Base-by-base conservation (phyloP, 2,113 vertebrate genomes). In the Leucoraja erinaceus region DNA sequence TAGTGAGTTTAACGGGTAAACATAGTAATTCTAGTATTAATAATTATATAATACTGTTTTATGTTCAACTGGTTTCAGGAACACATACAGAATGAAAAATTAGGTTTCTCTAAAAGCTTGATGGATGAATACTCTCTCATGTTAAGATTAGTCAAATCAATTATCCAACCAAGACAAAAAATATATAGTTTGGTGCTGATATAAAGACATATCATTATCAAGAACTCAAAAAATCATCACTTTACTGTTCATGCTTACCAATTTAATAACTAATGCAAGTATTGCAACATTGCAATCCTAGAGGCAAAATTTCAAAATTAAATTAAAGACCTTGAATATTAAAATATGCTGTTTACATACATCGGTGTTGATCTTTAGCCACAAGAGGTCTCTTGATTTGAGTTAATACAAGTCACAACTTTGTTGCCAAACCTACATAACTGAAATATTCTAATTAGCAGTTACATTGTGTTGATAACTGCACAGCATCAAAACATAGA, bases 11-110 rank as follows among this genome's bases (percentile, higher is more conserved):
- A 22, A n/a, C 14, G 16, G 59, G 10, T 7, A 88, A 86, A 88
- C 47, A 83, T 56, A 88, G 11, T 25, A 91, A 91, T 91, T 38
- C 90, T 68, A 91, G 68, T 4, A 70, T 90, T 68, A 91, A 11
- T 12, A 16, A 22, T 54, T 47, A 47, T 11, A 91, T 74, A 54
- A 91, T 91, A 10, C 2, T 72, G 31, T 18, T 25, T 47, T 47
- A 4, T 70, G 18, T 54, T 70, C 66, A 91, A 63, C 14, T n/a
- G 81, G 31, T 38, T 90, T 90, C 31, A 66, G 68, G n/a, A 33
- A 63, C 63, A 14, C 59, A 25, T 61, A 84, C 12, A 84, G 20
- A 14, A 77, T 77, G 25, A 77, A 77, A 14, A 31, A 77, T 28
- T 28, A 83, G 22, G 20, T 54, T 83, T 83, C 47, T 54, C 20